Conservation (phyloP, 2,113 vertebrate species). For the Podocnemis expansa region DNA sequence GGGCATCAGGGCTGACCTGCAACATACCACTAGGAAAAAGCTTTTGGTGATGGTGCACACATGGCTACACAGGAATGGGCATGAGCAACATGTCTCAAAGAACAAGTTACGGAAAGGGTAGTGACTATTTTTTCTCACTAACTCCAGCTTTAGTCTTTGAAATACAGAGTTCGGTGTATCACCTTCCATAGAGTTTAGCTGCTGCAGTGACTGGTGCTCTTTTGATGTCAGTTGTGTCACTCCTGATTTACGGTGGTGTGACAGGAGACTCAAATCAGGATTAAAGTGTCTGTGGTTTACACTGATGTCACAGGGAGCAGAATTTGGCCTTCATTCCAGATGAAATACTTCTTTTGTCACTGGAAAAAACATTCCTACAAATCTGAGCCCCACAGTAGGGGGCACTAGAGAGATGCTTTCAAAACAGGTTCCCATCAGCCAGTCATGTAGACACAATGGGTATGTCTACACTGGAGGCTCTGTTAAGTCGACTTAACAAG, state of each 20-base stretch:
- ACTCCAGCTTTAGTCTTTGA: background rate
- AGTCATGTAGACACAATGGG: background rate
- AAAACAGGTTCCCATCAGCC: background rate
- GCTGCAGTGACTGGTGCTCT: background rate
- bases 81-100: too few relatives aligned
- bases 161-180: background rate
- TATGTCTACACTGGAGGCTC: too few relatives aligned
- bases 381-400: background rate
- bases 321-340: background rate
- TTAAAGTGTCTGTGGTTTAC: background rate
- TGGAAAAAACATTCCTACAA: background rate
- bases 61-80: too few relatives aligned
- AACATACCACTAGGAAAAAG: too few relatives aligned
- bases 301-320: background rate
- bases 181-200: rapidly evolving
- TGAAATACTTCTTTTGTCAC: background rate
- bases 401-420: background rate
- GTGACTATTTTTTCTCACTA: background rate
- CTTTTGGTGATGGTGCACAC: too few relatives aligned
- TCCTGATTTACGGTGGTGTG: background rate
- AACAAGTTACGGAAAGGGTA: too few relatives aligned
- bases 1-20: too few relatives aligned
- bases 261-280: background rate
- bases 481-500: too few relatives aligned
- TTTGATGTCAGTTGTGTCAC: background rate